phyloP scores from a whole-genome alignment of 2,888 invertebrate species.

The Lasioglossum vierecki region DNA sequence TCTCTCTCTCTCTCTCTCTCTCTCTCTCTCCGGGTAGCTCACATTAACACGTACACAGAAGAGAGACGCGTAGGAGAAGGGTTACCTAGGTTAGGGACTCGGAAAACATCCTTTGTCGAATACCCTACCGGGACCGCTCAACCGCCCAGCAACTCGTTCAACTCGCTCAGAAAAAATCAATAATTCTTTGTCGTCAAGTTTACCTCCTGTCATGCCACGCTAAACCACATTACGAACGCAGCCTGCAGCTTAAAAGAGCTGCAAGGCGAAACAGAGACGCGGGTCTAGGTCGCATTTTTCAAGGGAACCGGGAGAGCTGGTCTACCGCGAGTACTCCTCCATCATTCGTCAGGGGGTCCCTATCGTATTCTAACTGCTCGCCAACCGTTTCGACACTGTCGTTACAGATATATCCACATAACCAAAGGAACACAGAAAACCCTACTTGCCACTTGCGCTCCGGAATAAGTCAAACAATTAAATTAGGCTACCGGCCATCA shows the following conservation, averaged over 20 bases:
- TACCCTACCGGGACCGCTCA: slow-evolving; percentile 82
- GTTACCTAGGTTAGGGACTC: slow-evolving; percentile 84
- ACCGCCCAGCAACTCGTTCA: slow-evolving; percentile 82
- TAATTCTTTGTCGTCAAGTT: slow-evolving; percentile 83
- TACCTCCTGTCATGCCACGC: slow-evolving; percentile 80
- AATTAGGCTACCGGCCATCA: slow-evolving; percentile 39
- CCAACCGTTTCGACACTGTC: neutral
- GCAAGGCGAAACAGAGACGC: slow-evolving; percentile 63
- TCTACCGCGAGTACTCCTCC: neutral
- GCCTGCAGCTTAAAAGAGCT: slow-evolving; percentile 66
- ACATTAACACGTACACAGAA: slow-evolving; percentile 70
- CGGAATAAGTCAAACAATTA: slow-evolving; percentile 14
- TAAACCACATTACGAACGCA: slow-evolving; percentile 78
- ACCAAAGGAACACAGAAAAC: neutral
- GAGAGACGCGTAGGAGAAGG: slow-evolving; percentile 78
- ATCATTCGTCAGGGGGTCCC: neutral
- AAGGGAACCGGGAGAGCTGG: neutral
- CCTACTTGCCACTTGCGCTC: neutral
- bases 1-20: neutral
- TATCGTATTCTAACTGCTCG: neutral
- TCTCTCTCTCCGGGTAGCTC: slow-evolving; percentile 51
- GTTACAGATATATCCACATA: neutral
- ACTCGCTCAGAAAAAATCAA: slow-evolving; percentile 82
- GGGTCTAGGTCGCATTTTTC: slow-evolving; percentile 52
- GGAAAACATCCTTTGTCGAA: slow-evolving; percentile 84